Percentiles rank a stretch among this genome's conserved stretches.
These are phyloP conservation scores for Amazona guildingii DNA, from an alignment of 2,113 vertebrate genomes.

Conservation along the genomic window DNA sequence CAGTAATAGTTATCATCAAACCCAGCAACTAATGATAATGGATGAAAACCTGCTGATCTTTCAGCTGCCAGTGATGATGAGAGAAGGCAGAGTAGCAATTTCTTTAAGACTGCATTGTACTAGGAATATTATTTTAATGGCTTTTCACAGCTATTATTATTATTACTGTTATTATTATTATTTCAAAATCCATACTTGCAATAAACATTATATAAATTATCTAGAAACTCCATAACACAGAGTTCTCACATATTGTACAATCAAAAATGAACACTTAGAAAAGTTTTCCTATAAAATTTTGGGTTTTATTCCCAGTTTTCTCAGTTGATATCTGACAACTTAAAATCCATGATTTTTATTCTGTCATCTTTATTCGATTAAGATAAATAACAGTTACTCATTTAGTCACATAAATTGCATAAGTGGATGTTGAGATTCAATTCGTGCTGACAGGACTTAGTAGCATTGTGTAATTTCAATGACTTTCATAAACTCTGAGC, in stretches of 20 bases:
- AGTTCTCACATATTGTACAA: not conserved
- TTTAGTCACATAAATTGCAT: not conserved
- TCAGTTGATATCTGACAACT: not conserved
- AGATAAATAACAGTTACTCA: not conserved
- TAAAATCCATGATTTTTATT: not conserved
- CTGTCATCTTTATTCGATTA: not conserved
- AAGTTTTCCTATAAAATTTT: not conserved
- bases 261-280: not conserved
- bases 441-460: not conserved
- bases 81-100: not conserved
- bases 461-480: not conserved
- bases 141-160: not conserved
- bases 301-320: not conserved
- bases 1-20: slow-evolving; percentile 32
- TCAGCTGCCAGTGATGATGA: slow-evolving; percentile 50
- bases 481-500: not conserved
- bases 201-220: not conserved
- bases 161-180: not conserved
- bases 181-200: not conserved
- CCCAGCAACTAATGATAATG: slow-evolving; percentile 55
- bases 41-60: slow-evolving; percentile 51
- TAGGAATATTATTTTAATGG: not conserved
- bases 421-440: not conserved
- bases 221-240: not conserved
- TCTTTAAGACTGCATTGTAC: not conserved